Evolutionary conservation across 2,888 invertebrate genomes (phyloP), one percentile per base, ranked within the genome.

Genomic region (Melanophora roralis): DNA sequence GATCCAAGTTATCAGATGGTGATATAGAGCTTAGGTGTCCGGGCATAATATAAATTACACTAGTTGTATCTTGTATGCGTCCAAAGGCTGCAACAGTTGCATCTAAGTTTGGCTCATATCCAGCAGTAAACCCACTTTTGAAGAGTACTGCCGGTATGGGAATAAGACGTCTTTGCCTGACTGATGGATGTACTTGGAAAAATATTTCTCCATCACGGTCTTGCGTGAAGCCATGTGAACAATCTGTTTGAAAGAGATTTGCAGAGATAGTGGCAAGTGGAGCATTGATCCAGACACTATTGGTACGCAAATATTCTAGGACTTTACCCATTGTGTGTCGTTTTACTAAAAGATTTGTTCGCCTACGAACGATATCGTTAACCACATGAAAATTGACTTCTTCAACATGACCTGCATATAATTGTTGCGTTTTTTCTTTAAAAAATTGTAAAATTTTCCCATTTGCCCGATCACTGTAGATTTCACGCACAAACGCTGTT

Each of bases 181-280:
- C 93, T 7, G 94, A 94, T 0, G 95, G 96, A 47, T 94, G 93
- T 0, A 95, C 95, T 34, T 95, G 95, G 89, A 96, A 96, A 89
- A 95, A 96, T 92, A 96, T 93, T 90, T 96, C 96, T 0, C 96
- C 96, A 84, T 96, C 96, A 60, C 96, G 92, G 23, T 95, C 95
- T 43, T 93, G 93, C 0, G 93, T 93, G 0, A 95, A 95, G 2
- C 94, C 94, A 32, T 91, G 91, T 0, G 93, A 92, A 88, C 96
- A 96, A 85, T 96, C 95, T 16, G 95, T 96, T 93, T 96, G 92
- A 88, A 95, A 96, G 74, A 96, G 93, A 86, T 96, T 96, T 1
- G 95, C 94, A 1, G 95, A 94, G 78, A 96, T 92, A 0, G 95
- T 95, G 47, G 96, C 95, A 57, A 96, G 88, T 1, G 96, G 96